Conservation (phyloP, 2,888 invertebrate species). For the Metopia argyrocephala region DNA sequence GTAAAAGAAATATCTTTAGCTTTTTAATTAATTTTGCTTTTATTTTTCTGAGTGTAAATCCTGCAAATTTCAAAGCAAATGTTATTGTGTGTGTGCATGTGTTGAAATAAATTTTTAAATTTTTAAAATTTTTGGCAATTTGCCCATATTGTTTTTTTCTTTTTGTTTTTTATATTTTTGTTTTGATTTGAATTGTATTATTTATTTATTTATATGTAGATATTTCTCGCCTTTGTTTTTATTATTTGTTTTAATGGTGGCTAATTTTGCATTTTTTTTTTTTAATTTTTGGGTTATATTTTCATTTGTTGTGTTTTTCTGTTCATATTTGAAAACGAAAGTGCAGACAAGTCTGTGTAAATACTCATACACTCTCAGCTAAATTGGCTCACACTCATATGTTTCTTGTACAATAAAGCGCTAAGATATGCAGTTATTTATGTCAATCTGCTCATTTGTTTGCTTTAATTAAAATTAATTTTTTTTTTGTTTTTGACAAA, state of each 20-base stretch:
- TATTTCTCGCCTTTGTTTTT: background rate
- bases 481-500: no score
- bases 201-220: background rate
- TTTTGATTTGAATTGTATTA: slow-evolving; percentile 2
- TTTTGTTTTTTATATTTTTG: slow-evolving; percentile 1
- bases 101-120: slow-evolving; percentile 7
- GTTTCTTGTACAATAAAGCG: no score
- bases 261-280: slow-evolving; percentile 8
- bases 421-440: background rate
- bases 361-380: background rate
- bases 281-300: slow-evolving; percentile 7
- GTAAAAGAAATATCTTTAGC: background rate
- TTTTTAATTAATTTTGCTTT: background rate
- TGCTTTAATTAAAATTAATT: no score
- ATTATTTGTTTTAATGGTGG: background rate
- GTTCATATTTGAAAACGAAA: slow-evolving; percentile 43
- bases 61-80: no score
- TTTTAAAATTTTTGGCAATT: slow-evolving; percentile 45
- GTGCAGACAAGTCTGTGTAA: slow-evolving; percentile 45
- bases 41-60: slow-evolving; percentile 31
- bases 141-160: slow-evolving; percentile 43
- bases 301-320: background rate
- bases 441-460: no score
- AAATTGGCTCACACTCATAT: background rate
- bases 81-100: no score